Percentiles rank a stretch among this genome's conserved stretches.
These are phyloP conservation scores for Cyclina sinensis DNA, from an alignment of 1,140 invertebrate species.

Conservation along the genomic window DNA sequence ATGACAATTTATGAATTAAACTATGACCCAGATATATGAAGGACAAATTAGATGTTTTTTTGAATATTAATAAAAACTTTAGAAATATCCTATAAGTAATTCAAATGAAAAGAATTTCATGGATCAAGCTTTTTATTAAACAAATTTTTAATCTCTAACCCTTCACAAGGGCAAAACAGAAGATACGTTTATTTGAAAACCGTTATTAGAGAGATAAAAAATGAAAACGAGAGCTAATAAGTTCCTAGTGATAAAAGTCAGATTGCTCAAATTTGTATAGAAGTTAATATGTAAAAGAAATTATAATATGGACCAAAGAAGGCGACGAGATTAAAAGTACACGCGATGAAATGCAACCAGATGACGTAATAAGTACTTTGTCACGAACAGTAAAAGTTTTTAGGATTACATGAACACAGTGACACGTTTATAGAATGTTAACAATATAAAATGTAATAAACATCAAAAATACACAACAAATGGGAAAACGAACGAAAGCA, in stretches of 20 bases:
- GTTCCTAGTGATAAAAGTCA: too few relatives aligned
- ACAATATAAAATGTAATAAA: too few relatives aligned
- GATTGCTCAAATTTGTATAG: not conserved
- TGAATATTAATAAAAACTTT: too few relatives aligned
- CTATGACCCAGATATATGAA: constrained; percentile 9
- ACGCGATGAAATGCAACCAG: too few relatives aligned
- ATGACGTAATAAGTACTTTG: too few relatives aligned
- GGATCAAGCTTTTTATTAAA: not conserved
- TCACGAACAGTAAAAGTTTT: too few relatives aligned
- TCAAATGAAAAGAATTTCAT: not conserved
- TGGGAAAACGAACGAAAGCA: too few relatives aligned
- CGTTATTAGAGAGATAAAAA: not conserved
- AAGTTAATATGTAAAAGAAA: not conserved
- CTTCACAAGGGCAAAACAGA: not conserved
- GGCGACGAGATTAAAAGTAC: too few relatives aligned
- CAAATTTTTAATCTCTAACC: not conserved
- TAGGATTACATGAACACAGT: too few relatives aligned
- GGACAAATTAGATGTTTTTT: not conserved
- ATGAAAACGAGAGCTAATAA: not conserved
- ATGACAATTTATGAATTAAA: constrained; percentile 28
- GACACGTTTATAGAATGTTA: too few relatives aligned
- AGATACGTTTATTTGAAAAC: not conserved
- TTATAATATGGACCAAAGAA: not conserved
- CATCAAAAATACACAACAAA: too few relatives aligned
- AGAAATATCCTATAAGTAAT: not conserved